Evolutionary conservation across 2,113 vertebrate genomes (phyloP).

Genomic region (Neodon shergylaensis): DNA sequence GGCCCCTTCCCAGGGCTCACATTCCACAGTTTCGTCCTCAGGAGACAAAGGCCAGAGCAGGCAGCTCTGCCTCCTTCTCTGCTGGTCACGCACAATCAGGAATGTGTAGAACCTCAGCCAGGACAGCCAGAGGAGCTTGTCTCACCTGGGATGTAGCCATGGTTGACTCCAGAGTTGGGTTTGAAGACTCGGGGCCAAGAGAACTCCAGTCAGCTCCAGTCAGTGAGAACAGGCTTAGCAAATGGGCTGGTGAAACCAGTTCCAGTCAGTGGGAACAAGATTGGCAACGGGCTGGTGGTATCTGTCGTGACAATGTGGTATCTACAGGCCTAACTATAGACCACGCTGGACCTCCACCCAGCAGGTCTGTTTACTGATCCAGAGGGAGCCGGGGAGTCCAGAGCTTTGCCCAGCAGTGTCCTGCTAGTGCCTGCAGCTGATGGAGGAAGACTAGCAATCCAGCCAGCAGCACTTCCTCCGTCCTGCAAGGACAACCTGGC

Average conservation of each 20-base stretch:
- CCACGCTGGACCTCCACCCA: neutral
- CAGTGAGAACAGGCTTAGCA: rapidly evolving
- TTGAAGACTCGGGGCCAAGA: neutral
- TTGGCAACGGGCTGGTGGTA: rapidly evolving
- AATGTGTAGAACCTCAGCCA: rapidly evolving
- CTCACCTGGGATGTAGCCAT: rapidly evolving
- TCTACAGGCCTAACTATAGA: no score
- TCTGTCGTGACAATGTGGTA: rapidly evolving
- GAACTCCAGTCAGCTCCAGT: neutral
- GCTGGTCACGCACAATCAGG: neutral
- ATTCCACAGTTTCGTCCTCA: conserved; percentile 50
- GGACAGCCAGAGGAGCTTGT: rapidly evolving
- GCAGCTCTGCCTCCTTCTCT: neutral
- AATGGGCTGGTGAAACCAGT: no score
- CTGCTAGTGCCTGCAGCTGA: rapidly evolving
- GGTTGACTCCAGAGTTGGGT: rapidly evolving
- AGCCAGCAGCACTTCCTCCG: rapidly evolving
- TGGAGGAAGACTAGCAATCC: rapidly evolving
- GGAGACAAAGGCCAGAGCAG: conserved; percentile 47
- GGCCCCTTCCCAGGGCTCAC: conserved; percentile 62
- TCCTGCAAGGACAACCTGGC: neutral
- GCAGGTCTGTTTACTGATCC: no score
- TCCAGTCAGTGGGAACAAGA: neutral
- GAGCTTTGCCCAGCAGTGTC: rapidly evolving
- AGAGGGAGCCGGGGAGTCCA: no score